phyloP scores from a whole-genome alignment of 2,888 invertebrate species.

The Marronus borbonicus region DNA sequence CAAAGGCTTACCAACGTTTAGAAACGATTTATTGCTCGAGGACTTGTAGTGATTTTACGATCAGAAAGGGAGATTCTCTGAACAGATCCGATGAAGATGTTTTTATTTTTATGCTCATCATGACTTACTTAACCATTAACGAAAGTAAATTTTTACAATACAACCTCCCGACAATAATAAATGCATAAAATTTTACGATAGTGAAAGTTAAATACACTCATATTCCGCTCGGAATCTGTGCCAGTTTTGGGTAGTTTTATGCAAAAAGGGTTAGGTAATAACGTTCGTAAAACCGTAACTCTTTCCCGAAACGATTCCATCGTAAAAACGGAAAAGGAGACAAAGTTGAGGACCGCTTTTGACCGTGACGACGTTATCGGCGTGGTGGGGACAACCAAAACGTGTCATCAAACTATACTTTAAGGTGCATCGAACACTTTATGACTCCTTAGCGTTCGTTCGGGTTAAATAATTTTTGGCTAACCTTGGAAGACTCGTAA shows the following conservation, averaged over 20 bases:
- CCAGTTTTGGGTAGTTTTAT: constrained; percentile 23
- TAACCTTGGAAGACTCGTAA: constrained; percentile 53
- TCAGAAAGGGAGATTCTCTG: neutral
- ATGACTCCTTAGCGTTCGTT: constrained; percentile 34
- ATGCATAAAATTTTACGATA: constrained; percentile 47
- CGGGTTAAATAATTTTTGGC: constrained; percentile 55
- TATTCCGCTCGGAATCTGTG: constrained; percentile 22
- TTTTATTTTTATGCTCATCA: constrained; percentile 22
- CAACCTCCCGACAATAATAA: constrained; percentile 20
- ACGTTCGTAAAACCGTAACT: constrained; percentile 40
- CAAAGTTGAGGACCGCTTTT: constrained; percentile 23
- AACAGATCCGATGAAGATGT: constrained; percentile 10
- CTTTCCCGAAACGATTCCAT: constrained; percentile 8
- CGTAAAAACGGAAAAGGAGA: constrained; percentile 24
- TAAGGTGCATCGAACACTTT: constrained; percentile 54
- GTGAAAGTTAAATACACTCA: constrained; percentile 39
- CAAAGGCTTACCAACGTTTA: neutral
- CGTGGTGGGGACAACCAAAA: constrained; percentile 38
- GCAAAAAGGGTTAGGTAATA: constrained; percentile 45
- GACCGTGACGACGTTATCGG: constrained; percentile 47
- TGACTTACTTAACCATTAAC: constrained; percentile 7
- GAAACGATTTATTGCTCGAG: neutral
- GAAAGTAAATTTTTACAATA: constrained; percentile 46
- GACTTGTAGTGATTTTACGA: constrained; percentile 15
- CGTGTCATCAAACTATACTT: constrained; percentile 54